Evolutionary conservation across 2,113 vertebrate species (phyloP), one percentile per base, ranked within the genome.

Genomic region (Tragelaphus strepsiceros): DNA sequence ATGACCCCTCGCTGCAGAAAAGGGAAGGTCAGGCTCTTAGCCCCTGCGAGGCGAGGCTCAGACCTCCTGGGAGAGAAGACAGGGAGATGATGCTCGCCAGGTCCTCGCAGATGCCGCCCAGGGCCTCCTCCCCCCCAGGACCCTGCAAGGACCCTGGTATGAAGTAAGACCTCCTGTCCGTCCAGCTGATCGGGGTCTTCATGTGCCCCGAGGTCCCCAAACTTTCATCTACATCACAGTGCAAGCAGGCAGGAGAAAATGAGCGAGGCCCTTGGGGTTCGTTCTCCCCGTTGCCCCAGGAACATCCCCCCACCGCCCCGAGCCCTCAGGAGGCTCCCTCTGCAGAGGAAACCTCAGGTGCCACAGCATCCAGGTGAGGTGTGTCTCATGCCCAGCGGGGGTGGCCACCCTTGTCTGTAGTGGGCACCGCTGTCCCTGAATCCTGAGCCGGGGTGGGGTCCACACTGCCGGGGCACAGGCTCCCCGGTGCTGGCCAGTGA

Each of bases 131-230:
- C 94, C 58, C 8, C 83, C 46, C 8, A 62, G 59, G 32, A 0
- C 19, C 94, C 77, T 16, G 13, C 14, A 54, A 94, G 95, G 53
- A 24, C 12, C 61, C 56, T 6, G 54, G 0, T 26, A 3, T 28
- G n/a, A 82, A 64, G 71, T 87, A 39, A 77, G 74, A 61, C 24
- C 17, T 85, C 51, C 10, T 88, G 86, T 85, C 81, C 78, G 80
- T 82, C 93, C 32, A 28, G 46, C 92, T 62, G 61, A 11, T 93
- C 21, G 12, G 15, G 83, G 46, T 49, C 56, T 78, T 82, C 11
- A 28, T 49, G 49, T 82, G 16, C 67, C 64, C 56, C 6, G 21
- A 49, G 22, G n/a, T 61, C 84, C 84, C 56, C 13, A 82, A 61
- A 64, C 51, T 61, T 81, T 1, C 39, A 7, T 49, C n/a, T 49